Evolutionary conservation across 2,797 vertebrate species (phyloP).

Genomic region (Peromyscus aztecus): DNA sequence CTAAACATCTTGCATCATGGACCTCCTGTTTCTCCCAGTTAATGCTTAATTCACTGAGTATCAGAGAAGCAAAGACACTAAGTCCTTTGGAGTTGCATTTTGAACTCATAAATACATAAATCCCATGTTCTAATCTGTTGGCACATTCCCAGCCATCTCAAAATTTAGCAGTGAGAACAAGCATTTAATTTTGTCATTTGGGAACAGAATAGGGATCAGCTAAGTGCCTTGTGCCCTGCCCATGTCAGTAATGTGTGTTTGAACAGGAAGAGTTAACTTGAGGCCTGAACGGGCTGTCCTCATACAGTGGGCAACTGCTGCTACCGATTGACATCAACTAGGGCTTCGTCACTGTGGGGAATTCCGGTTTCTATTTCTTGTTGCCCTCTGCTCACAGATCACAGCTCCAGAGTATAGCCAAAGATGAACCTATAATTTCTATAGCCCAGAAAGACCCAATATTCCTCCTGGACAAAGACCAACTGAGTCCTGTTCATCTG

Average conservation of each 20-base stretch:
- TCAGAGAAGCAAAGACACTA: not conserved
- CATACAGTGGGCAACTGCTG: not conserved
- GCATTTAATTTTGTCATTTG: not conserved
- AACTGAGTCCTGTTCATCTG: not conserved
- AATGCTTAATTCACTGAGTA: not conserved
- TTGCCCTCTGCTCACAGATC: slow-evolving; percentile 87
- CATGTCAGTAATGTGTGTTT: not conserved
- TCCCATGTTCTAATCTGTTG: not conserved
- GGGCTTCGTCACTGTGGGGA: slow-evolving; percentile 87
- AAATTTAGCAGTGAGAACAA: not conserved
- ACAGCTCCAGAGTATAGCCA: not conserved
- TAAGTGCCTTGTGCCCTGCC: not conserved
- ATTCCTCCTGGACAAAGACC: not conserved
- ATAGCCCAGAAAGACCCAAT: not conserved
- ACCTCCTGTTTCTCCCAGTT: not conserved
- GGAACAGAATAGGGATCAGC: not conserved
- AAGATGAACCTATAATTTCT: accelerated
- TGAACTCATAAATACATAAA: not conserved
- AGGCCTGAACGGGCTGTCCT: not conserved
- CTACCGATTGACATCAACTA: not conserved
- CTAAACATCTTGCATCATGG: not conserved
- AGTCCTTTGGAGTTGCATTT: not conserved
- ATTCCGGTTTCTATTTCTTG: slow-evolving; percentile 90
- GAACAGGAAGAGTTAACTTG: not conserved
- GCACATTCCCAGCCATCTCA: not conserved